Evolutionary conservation across 35 echinoderm and acorn worm genomes (phyloP).

Genomic region (Apostichopus japonicus): DNA sequence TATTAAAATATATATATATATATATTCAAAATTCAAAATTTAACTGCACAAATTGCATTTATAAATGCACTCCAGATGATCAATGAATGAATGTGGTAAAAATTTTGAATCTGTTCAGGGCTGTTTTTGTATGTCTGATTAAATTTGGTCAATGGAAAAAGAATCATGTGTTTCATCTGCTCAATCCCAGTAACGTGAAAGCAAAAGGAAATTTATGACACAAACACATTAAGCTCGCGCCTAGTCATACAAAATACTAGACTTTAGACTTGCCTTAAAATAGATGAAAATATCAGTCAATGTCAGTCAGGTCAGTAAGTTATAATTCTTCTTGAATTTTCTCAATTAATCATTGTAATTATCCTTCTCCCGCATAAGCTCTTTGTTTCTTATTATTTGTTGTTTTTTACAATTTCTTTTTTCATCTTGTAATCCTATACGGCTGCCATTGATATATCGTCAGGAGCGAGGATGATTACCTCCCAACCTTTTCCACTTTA

Average conservation of each 20-base stretch:
- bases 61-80: too few relatives aligned
- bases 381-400: background rate
- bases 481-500: constrained; percentile 30
- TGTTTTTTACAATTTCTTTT: background rate
- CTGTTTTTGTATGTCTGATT: too few relatives aligned
- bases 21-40: too few relatives aligned
- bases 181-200: too few relatives aligned
- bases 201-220: too few relatives aligned
- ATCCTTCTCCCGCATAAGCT: background rate
- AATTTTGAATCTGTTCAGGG: too few relatives aligned
- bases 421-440: constrained; percentile 39
- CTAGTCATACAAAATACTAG: background rate
- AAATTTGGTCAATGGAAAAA: too few relatives aligned
- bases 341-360: background rate
- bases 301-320: background rate
- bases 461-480: constrained; percentile 34
- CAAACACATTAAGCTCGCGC: too few relatives aligned
- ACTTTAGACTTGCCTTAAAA: background rate
- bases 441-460: constrained; percentile 29
- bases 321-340: background rate
- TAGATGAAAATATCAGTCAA: background rate
- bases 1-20: too few relatives aligned
- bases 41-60: too few relatives aligned
- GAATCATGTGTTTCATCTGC: too few relatives aligned
- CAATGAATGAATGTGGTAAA: too few relatives aligned